phyloP scores from a whole-genome alignment of 2,888 invertebrate genomes.

The Heliconius ismenius region DNA sequence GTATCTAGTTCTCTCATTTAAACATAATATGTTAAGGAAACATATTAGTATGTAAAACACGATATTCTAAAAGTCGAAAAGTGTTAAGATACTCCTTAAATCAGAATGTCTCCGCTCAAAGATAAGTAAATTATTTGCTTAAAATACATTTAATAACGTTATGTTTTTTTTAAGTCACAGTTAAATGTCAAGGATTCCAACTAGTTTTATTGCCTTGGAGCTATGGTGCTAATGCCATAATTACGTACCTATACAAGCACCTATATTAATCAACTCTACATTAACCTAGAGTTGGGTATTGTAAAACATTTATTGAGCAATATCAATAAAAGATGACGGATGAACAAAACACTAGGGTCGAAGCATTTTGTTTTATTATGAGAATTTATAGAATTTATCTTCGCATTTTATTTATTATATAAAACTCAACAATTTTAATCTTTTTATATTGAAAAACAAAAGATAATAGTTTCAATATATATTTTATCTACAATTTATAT shows the following conservation, averaged over 20 bases:
- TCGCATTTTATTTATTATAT: background rate
- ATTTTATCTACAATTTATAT: background rate
- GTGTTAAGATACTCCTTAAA: too few species aligned
- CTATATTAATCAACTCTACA: constrained; percentile 17
- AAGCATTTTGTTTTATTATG: background rate
- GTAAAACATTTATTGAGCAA: constrained; percentile 19
- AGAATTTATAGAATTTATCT: too few species aligned
- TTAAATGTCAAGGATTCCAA: constrained; percentile 39
- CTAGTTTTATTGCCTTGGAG: constrained; percentile 36
- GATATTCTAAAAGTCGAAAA: too few species aligned
- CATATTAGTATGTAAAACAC: background rate
- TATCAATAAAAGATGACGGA: constrained; percentile 11
- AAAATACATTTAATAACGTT: constrained; percentile 4
- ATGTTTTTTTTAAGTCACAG: constrained; percentile 31
- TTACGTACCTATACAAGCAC: constrained; percentile 21
- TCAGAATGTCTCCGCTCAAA: background rate
- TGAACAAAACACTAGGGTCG: background rate
- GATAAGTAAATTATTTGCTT: background rate
- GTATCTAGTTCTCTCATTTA: background rate
- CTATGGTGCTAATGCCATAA: constrained; percentile 37
- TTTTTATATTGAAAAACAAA: background rate
- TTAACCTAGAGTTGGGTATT: constrained; percentile 16
- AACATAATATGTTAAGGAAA: background rate
- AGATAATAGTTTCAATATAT: background rate
- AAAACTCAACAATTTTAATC: background rate